These are phyloP conservation scores for Melanotaenia nigrans DNA, from an alignment of 2,797 vertebrate species.

Conservation along the genomic window DNA sequence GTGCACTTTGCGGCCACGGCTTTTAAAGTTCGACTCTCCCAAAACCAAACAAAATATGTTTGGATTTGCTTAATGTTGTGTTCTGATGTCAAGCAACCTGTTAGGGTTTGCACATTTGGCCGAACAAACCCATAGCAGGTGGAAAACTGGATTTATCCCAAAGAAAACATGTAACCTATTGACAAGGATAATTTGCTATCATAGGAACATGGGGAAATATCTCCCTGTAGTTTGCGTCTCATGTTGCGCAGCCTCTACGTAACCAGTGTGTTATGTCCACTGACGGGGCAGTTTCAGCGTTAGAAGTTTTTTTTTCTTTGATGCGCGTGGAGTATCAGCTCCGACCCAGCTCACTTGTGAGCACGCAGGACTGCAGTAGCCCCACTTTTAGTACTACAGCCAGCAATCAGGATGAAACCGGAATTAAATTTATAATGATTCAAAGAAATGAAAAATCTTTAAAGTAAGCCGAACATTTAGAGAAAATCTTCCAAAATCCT, in stretches of 20 bases:
- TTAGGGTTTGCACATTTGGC: background rate
- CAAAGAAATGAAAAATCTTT: background rate
- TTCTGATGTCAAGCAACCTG: constrained; percentile 6
- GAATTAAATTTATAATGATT: background rate
- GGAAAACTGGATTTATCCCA: background rate
- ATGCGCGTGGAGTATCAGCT: constrained; percentile 18
- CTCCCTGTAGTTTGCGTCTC: background rate
- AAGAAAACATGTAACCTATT: background rate
- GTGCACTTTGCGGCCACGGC: constrained; percentile 5
- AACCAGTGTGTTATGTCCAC: background rate
- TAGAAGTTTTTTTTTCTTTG: background rate
- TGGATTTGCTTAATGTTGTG: background rate
- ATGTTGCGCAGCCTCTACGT: background rate
- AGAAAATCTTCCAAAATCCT: background rate
- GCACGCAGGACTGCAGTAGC: constrained; percentile 25
- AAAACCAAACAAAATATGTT: background rate
- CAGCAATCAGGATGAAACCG: background rate
- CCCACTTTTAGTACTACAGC: background rate
- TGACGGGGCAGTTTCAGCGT: constrained; percentile 30
- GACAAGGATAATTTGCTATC: background rate
- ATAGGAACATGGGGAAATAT: background rate
- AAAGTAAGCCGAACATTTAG: background rate
- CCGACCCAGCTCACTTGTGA: constrained; percentile 41
- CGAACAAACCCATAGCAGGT: constrained; percentile 7
- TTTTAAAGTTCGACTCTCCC: background rate